Evolutionary conservation across 2,888 invertebrate species (phyloP).

Genomic region (Tiliacea citrago): DNA sequence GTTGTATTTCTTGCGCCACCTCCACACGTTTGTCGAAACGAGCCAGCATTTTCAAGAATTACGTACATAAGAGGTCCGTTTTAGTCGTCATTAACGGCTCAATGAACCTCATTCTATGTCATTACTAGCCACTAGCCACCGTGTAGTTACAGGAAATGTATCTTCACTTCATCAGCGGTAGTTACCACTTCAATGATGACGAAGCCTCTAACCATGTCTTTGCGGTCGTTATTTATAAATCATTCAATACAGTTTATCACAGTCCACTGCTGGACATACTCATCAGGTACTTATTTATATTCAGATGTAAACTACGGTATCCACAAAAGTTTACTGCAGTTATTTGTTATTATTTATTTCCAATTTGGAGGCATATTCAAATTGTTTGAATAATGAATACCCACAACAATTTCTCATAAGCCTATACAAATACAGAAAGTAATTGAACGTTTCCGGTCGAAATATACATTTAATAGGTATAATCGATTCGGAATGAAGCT

Average conservation of each 20-base stretch:
- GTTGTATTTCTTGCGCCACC: conserved; percentile 50
- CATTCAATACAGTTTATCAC: background rate
- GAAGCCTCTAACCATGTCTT: background rate
- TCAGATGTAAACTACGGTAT: conserved; percentile 8
- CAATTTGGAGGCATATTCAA: conserved; percentile 29
- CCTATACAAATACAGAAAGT: conserved; percentile 49
- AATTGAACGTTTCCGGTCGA: conserved; percentile 55
- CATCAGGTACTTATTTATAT: conserved; percentile 3
- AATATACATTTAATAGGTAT: conserved; percentile 50
- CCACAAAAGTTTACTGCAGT: conserved; percentile 19
- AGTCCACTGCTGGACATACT: background rate
- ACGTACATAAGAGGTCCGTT: conserved; percentile 19
- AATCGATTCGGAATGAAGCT: conserved; percentile 56
- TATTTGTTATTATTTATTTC: conserved; percentile 27
- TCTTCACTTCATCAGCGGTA: background rate
- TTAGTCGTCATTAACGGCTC: conserved; percentile 15
- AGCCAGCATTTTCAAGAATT: conserved; percentile 35
- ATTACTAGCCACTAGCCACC: conserved; percentile 4
- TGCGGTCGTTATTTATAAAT: conserved; percentile 1
- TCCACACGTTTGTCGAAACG: conserved; percentile 8
- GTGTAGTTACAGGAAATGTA: conserved; percentile 6
- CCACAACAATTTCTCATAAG: conserved; percentile 36
- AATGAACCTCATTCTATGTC: conserved; percentile 26
- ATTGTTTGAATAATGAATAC: conserved; percentile 27
- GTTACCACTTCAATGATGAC: conserved; percentile 7